Conservation (phyloP, 2,113 vertebrate species). For the Danionella cerebrum region DNA sequence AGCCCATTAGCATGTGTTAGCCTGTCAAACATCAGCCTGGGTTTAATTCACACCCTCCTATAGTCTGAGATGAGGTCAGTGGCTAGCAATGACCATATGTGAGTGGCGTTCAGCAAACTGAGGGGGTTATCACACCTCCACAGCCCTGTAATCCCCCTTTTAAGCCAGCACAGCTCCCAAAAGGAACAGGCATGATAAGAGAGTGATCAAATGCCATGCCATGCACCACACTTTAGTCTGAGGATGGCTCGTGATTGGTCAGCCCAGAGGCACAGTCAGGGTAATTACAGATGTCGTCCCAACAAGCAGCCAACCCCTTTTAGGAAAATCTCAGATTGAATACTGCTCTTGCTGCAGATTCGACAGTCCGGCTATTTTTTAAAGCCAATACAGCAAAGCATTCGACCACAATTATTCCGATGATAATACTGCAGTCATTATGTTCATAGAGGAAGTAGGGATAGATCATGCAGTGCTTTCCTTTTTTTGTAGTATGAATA, state of each 20-base stretch:
- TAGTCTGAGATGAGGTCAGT: slow-evolving; percentile 6
- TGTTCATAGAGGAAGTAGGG: neutral
- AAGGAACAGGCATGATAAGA: slow-evolving; percentile 21
- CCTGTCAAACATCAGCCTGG: neutral
- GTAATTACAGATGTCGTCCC: slow-evolving; percentile 7
- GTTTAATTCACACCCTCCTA: neutral
- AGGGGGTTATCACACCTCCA: slow-evolving; percentile 13
- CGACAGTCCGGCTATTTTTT: slow-evolving; percentile 27
- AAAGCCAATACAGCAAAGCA: slow-evolving; percentile 30
- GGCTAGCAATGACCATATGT: neutral
- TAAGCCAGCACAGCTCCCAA: slow-evolving; percentile 8
- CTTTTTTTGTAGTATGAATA: no score
- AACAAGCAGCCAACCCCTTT: neutral
- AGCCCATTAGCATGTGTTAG: slow-evolving; percentile 10
- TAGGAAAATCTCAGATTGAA: slow-evolving; percentile 20
- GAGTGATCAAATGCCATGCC: slow-evolving; percentile 23
- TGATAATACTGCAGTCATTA: slow-evolving; percentile 27
- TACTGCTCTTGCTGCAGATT: slow-evolving; percentile 9
- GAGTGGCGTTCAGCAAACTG: slow-evolving; percentile 5
- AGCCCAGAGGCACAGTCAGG: neutral
- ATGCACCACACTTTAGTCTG: neutral
- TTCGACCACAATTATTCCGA: slow-evolving; percentile 30
- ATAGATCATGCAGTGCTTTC: neutral
- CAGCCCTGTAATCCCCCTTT: slow-evolving; percentile 27
- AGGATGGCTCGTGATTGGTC: neutral